Base-by-base conservation (phyloP, 2,797 vertebrate genomes). In the Artibeus jamaicensis region DNA sequence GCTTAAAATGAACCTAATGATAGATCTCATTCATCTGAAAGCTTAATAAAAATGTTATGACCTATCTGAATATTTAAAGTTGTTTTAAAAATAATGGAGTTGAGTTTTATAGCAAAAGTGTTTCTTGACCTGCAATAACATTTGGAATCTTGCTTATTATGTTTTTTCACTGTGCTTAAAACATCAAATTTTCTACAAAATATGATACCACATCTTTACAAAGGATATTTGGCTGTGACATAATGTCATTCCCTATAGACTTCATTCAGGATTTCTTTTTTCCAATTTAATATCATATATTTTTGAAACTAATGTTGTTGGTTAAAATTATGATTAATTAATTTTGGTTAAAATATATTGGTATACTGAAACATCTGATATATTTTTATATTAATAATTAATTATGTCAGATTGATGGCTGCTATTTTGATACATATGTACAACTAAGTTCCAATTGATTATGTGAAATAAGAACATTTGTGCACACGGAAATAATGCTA, bases 261-360 rank as follows among this genome's bases (percentile, higher is more conserved):
- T 79, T 39, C 24, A 88, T 79, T 39, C 24, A 88, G 21, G n/a
- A 55, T 83, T 92, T 86, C 42, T 79, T 78, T 83, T 83, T 83
- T 50, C 16, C 10, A 62, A 44, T 70, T 82, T 84, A 88, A 77
- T 90, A 10, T 67, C n/a, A 1, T 24, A 94, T 96, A 89, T 77
- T 22, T 22, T 81, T 95, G 39, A 96, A 74, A 9, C 57, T 94
- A 89, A 77, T 12, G 3, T 53, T 86, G 21, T 65, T 91, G 11
- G 39, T 42, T 42, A 42, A 42, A 42, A 42, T 42, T 42, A 42
- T 42, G 7, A 42, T 42, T 42, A 42, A 42, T 42, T 42, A 7
- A 42, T 77, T 96, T 87, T 89, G 44, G 4, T 74, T 95, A 91
- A 96, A 90, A 83, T 87, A 87, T 32, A 95, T 67, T 44, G 34